Percentiles rank a stretch among this genome's conserved stretches.
Conservation (phyloP, 2,888 invertebrate species). For the Geophilus truncorum region DNA sequence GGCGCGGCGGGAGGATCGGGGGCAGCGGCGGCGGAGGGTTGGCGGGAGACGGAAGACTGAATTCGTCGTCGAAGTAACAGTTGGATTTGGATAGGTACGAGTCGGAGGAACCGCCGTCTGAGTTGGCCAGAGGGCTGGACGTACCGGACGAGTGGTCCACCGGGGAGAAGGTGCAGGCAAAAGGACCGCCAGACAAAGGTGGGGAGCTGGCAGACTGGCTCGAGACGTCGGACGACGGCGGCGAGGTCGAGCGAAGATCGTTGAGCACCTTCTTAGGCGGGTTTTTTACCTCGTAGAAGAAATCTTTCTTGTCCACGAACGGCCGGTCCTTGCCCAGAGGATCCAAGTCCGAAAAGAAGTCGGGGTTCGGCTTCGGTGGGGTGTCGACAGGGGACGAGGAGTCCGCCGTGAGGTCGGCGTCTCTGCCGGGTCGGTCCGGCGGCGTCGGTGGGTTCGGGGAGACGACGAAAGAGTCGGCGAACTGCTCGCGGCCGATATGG, state of each 20-base stretch:
- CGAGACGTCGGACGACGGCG: neutral
- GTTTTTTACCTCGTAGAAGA: constrained; percentile 92
- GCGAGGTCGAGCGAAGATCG: constrained; percentile 54
- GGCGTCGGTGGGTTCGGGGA: neutral
- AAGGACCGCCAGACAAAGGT: neutral
- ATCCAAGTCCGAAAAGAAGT: constrained; percentile 89
- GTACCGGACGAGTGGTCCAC: neutral
- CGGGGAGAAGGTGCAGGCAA: neutral
- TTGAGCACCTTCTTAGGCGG: constrained; percentile 88
- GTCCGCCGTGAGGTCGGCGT: neutral
- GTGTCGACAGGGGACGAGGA: constrained; percentile 29
- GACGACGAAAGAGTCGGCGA: neutral
- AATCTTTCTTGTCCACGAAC: constrained; percentile 91
- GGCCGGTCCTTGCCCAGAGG: constrained; percentile 86
- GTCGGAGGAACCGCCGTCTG: neutral
- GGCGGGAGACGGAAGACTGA: constrained; percentile 19
- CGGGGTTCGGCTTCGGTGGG: neutral
- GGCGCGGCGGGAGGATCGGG: constrained; percentile 35
- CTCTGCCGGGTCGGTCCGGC: constrained; percentile 31
- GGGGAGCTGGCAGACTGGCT: neutral
- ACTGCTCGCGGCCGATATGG: neutral
- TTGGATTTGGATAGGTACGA: neutral
- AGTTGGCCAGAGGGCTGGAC: neutral
- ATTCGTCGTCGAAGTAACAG: neutral
- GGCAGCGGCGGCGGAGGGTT: constrained; percentile 35